phyloP scores from a whole-genome alignment of 1,140 invertebrate genomes.

The Diachasma alloeum region DNA sequence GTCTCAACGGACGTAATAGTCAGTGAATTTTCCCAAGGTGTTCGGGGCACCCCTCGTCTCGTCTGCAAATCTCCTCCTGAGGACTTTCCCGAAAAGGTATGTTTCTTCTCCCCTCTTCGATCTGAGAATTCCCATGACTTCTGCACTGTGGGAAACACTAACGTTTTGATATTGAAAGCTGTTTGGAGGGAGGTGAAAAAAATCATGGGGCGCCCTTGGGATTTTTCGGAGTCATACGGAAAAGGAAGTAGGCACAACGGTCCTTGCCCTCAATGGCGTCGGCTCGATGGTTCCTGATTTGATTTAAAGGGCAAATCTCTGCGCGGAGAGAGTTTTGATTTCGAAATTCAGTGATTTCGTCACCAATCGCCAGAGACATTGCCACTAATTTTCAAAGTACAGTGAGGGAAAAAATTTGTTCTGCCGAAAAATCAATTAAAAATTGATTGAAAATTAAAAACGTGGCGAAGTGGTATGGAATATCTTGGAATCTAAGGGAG shows the following conservation, averaged over 20 bases:
- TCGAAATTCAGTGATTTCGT: too few relatives aligned
- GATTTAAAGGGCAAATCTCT: too few relatives aligned
- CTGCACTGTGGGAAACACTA: conserved; percentile 61
- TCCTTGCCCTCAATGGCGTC: conserved; percentile 50
- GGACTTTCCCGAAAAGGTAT: conserved; percentile 23
- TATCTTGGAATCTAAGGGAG: too few relatives aligned
- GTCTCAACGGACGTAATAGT: neutral
- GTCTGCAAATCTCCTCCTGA: conserved; percentile 25
- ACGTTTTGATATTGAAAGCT: conserved; percentile 59
- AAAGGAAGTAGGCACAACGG: conserved; percentile 55
- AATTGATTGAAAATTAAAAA: too few relatives aligned
- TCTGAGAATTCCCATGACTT: conserved; percentile 47
- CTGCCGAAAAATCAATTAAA: too few relatives aligned
- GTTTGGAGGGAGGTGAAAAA: conserved; percentile 48
- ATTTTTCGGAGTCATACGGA: conserved; percentile 31
- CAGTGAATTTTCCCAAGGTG: conserved; percentile 37
- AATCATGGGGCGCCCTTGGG: conserved; percentile 45
- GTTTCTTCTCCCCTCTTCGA: neutral
- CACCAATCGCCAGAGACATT: too few relatives aligned
- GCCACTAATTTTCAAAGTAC: too few relatives aligned
- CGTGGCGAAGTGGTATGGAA: too few relatives aligned
- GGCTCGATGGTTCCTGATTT: conserved; percentile 2
- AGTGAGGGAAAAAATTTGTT: too few relatives aligned
- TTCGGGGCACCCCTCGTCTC: neutral
- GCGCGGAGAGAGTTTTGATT: too few relatives aligned